Base-by-base conservation (phyloP, 1,140 invertebrate species). In the Chymomyza costata region DNA sequence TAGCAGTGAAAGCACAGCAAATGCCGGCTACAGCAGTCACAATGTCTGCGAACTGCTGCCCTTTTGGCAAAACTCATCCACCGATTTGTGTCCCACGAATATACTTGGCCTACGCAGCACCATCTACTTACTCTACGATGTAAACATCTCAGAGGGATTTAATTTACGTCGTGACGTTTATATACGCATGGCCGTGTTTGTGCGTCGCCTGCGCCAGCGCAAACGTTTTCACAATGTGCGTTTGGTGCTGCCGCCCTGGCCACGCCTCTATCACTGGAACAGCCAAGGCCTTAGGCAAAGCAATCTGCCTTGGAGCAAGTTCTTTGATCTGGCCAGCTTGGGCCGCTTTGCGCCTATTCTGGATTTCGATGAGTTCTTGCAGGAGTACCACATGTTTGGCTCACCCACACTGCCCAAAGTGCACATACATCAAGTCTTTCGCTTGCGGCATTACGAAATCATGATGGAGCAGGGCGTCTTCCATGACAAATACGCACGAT, bases 141-240 rank as follows among this genome's bases (percentile, higher is more conserved):
- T 98, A 0, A 99, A 98, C 87, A 92, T 91, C 13, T 91, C 93
- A 1, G 97, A 99, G 89, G 97, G 97, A 0, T 99, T 99, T 82
- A 99, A 99, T 88, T 88, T 99, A 51, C 87, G 97, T 40, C 88
- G 97, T 55, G 97, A 99, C 89, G 97, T 99, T 6, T 99, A 97
- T 69, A 91, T 99, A 86, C 88, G 97, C 71, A 88, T 98, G 66
- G 95, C 97, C 8, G 91, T 93, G 43, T 91, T 97, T 65, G 87
- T 95, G 0, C 88, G 89, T 71, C 88, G 89, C 53, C 87, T 95
- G 55, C 87, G 87, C 78, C 82, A 88, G 52, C 56, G 71, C 52
- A 61, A 70, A 87, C 83, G 87, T 88, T 65, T 68, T 3, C 66
- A 67, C 83, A 86, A 87, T 83, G 89, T 89, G 83, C 86, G 88